Conservation (phyloP, 64 coral and sea anemone species). For the Acropora tenuis region DNA sequence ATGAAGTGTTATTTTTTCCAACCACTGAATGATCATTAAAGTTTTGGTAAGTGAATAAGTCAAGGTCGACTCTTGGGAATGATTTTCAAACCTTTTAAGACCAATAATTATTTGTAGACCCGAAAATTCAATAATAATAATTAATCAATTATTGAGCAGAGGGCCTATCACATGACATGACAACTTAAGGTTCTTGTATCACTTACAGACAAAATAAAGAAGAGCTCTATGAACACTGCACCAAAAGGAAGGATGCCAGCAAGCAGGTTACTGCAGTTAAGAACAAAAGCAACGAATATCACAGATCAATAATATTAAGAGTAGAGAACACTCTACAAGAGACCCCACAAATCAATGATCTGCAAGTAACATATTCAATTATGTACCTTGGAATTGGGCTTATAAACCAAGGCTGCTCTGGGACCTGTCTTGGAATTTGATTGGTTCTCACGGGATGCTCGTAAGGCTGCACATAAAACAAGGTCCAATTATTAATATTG, state of each 20-base stretch:
- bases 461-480: conserved; percentile 64
- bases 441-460: conserved; percentile 98
- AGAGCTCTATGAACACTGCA: conserved; percentile 97
- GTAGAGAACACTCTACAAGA: neutral
- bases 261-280: conserved; percentile 70
- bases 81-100: too few species aligned
- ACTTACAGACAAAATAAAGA: conserved; percentile 99
- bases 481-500: neutral
- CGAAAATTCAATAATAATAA: too few species aligned
- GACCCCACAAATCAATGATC: neutral
- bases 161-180: neutral
- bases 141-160: too few species aligned
- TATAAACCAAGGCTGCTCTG: conserved; percentile 97
- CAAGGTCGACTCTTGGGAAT: too few species aligned
- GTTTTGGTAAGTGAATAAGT: too few species aligned
- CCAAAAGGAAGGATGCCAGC: conserved; percentile 98
- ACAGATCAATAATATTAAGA: too few species aligned
- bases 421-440: conserved; percentile 98
- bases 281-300: neutral
- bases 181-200: too few species aligned
- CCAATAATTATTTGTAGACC: too few species aligned
- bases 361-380: neutral
- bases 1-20: too few species aligned
- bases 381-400: conserved; percentile 88
- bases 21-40: too few species aligned